Evolutionary conservation across 2,888 invertebrate genomes (phyloP).

Genomic region (Stegana nigrithorax): DNA sequence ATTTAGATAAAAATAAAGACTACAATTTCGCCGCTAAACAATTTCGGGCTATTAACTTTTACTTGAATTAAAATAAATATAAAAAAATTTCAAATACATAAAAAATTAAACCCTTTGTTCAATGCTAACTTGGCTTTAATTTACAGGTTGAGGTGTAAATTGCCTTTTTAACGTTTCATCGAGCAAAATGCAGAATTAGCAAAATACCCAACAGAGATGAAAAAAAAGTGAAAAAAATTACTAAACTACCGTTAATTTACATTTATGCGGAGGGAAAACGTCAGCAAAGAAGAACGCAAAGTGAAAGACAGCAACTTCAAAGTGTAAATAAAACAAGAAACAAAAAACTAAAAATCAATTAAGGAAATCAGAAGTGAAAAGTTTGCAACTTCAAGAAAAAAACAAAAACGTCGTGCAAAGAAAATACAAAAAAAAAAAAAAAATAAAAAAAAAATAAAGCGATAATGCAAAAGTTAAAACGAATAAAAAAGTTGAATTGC

Average conservation of each 20-base stretch:
- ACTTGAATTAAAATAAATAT: too few species aligned
- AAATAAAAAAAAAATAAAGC: not conserved
- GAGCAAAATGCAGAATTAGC: not conserved
- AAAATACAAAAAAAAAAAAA: not conserved
- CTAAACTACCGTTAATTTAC: too few species aligned
- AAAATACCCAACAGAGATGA: not conserved
- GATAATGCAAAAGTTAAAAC: slow-evolving; percentile 37
- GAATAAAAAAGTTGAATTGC: slow-evolving; percentile 16
- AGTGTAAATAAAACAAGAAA: not conserved
- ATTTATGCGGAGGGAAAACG: not conserved
- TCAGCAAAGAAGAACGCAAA: not conserved
- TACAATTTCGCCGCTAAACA: too few species aligned
- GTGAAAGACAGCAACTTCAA: not conserved
- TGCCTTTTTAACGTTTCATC: slow-evolving; percentile 5
- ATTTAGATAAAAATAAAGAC: too few species aligned
- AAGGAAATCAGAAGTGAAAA: slow-evolving; percentile 27
- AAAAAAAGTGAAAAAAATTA: not conserved
- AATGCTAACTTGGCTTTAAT: slow-evolving; percentile 12
- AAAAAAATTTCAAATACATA: too few species aligned
- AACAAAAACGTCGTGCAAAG: too few species aligned
- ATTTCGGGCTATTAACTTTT: too few species aligned
- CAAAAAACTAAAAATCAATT: not conserved
- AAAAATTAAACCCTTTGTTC: not conserved
- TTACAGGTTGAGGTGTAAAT: slow-evolving; percentile 32
- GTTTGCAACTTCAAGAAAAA: slow-evolving; percentile 6